phyloP scores from a whole-genome alignment of 2,888 invertebrate genomes.

The Cancer borealis region DNA sequence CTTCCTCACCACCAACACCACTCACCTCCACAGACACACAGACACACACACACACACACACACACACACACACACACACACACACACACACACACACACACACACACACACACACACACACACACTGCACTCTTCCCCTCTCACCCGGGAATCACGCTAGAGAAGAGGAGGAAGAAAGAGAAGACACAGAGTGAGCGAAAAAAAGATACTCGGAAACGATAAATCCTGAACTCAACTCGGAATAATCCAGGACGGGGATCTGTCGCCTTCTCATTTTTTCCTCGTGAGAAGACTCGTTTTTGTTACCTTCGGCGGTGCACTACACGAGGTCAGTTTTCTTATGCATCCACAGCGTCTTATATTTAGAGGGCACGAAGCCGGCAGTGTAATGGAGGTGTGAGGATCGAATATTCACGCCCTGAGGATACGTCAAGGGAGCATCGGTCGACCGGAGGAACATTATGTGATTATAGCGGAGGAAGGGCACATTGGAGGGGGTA shows the following conservation, averaged over 20 bases:
- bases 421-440: neutral
- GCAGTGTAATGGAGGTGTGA: constrained; percentile 43
- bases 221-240: neutral
- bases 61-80: too few species aligned
- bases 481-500: neutral
- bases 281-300: neutral
- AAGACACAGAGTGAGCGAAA: too few species aligned
- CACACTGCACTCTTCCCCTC: neutral
- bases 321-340: neutral
- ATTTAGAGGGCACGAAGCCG: neutral
- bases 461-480: neutral
- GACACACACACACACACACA: too few species aligned
- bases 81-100: too few species aligned
- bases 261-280: neutral
- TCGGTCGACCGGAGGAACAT: neutral
- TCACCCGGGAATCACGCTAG: neutral
- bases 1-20: neutral
- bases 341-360: constrained; percentile 28
- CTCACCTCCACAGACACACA: too few species aligned
- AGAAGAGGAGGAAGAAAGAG: neutral
- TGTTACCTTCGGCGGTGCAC: neutral
- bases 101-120: too few species aligned
- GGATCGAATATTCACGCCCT: constrained; percentile 10
- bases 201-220: neutral
- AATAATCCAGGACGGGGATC: neutral